A percentile compares a stretch with the other conserved stretches of the same genome.
Evolutionary conservation across 2,113 vertebrate genomes (phyloP).

Genomic region (Grammomys dolichurus): DNA sequence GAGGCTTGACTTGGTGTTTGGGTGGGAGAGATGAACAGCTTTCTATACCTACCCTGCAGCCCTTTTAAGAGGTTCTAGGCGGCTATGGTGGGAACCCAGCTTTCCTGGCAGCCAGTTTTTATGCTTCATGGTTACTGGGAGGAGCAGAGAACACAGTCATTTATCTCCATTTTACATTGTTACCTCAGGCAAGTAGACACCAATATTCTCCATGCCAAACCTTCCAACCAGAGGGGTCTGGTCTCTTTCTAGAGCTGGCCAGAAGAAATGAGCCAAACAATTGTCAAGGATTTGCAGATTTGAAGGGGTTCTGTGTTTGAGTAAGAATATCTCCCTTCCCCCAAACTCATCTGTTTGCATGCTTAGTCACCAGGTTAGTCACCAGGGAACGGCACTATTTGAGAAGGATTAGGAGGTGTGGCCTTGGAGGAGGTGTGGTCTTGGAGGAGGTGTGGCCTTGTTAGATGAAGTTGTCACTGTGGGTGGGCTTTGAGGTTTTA

Average conservation of each 20-base stretch:
- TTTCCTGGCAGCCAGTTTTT: background rate
- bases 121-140: constrained; percentile 1
- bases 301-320: background rate
- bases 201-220: fast-evolving
- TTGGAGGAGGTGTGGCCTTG: background rate
- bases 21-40: background rate
- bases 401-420: background rate
- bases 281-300: background rate
- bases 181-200: background rate
- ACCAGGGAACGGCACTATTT: background rate
- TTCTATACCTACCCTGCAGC: background rate
- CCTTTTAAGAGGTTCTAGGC: background rate
- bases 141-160: background rate
- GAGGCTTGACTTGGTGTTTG: background rate
- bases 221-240: background rate
- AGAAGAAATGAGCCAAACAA: background rate
- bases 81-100: background rate
- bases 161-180: background rate
- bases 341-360: background rate
- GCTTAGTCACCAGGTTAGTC: background rate
- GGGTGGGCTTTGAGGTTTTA: background rate
- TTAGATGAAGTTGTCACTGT: background rate
- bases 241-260: background rate
- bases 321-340: background rate
- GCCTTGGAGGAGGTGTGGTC: background rate